Percentiles rank a stretch among this genome's conserved stretches.
Conservation (phyloP, 2,888 invertebrate species). For the Bombylius major region DNA sequence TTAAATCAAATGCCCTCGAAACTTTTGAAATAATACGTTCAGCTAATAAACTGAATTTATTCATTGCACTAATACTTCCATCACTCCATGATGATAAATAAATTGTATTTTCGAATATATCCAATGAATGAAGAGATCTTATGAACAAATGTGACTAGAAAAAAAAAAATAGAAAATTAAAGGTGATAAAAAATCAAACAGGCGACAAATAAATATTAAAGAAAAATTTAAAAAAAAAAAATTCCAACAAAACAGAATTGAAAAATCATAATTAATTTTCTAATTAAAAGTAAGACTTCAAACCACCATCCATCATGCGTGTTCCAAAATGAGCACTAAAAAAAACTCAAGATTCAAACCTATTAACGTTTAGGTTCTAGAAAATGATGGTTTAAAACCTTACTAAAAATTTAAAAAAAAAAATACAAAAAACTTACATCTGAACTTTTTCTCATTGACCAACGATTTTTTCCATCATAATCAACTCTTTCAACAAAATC, state of each 20-base stretch:
- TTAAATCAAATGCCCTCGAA: conserved; percentile 49
- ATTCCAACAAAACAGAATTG: no score
- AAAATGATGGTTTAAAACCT: no score
- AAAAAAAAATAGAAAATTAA: conserved; percentile 3
- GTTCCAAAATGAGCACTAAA: no score
- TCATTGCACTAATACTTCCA: conserved; percentile 47
- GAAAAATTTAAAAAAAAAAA: no score
- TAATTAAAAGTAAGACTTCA: no score
- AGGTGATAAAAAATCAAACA: conserved; percentile 5
- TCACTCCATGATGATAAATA: conserved; percentile 62
- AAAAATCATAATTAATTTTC: no score
- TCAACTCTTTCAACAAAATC: conserved; percentile 66
- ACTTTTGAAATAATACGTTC: conserved; percentile 40
- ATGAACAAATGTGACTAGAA: conserved; percentile 26
- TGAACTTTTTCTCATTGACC: conserved; percentile 30
- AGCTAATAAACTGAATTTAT: conserved; percentile 43
- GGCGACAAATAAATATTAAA: no score
- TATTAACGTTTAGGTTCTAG: no score
- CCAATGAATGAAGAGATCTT: conserved; percentile 49
- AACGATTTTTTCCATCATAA: conserved; percentile 57
- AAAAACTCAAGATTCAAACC: no score
- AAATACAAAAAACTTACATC: conserved; percentile 22
- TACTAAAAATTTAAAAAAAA: no score
- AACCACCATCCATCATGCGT: no score
- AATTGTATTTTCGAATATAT: conserved; percentile 58